Base-by-base conservation (phyloP, 2,888 invertebrate species). In the Entomobrya multifasciata region DNA sequence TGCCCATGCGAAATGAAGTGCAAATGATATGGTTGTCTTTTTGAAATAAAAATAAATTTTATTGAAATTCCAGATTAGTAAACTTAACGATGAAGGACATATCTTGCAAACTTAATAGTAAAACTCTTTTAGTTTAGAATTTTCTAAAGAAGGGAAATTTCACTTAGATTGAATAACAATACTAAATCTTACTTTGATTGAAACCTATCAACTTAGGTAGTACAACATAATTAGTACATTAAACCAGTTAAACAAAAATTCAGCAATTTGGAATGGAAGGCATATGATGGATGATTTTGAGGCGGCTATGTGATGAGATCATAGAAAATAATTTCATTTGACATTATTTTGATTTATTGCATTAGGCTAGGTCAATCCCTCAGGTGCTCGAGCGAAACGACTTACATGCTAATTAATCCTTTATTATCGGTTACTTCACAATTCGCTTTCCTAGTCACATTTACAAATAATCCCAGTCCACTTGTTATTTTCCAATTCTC, bases 281-380 rank as follows among this genome's bases (percentile, higher is more conserved):
- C 76, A 76, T 76, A 57, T 55, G 74, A 76, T 57, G 57, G 25
- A 72, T 27, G 30, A 20, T 17, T 55, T 55, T 20, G 17, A 79
- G 79, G 65, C 65, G 79, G 47, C 60, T 62, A 27, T 76, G 76
- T 76, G 76, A 76, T 55, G 57, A 76, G 55, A 74, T 36, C 55
- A 55, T 55, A 55, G 36, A 49, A 20, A n/a, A n/a, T n/a, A n/a
- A n/a, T n/a, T n/a, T n/a, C n/a, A n/a, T 25, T 57, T 36, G 1
- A 22, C 1, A 47, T 22, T 36, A 25, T n/a, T 41, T 22, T 25
- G 76, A 57, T 57, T 76, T 55, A 20, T 57, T 55, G 76, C 76
- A 76, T 55, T 15, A 20, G 55, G 22, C 62, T 55, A 30, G 22
- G 60, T 79, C 62, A 79, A 17, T 30, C 49, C 47, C 62, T 36